Evolutionary conservation across 2,888 invertebrate genomes (phyloP).

Genomic region (Ecdyonurus torrentis): DNA sequence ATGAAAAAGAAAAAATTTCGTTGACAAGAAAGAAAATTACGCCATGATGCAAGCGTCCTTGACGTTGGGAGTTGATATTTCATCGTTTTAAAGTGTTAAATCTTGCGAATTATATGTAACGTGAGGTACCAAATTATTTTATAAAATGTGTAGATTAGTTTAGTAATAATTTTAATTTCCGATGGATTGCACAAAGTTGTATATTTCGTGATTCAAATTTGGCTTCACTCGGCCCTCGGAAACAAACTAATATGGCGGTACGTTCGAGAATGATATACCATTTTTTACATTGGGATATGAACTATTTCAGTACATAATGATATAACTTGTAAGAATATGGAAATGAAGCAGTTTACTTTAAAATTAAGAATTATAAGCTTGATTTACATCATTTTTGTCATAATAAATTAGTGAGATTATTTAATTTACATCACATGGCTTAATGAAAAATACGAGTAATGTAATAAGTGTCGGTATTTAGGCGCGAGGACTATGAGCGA

Average conservation of each 20-base stretch:
- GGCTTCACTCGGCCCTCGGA: not conserved
- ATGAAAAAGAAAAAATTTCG: not conserved
- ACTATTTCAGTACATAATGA: too few species aligned
- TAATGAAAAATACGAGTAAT: not conserved
- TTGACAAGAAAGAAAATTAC: not conserved
- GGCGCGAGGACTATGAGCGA: not conserved
- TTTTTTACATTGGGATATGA: not conserved
- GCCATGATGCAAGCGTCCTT: not conserved
- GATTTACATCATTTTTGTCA: not conserved
- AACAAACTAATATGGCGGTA: not conserved
- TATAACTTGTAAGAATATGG: too few species aligned
- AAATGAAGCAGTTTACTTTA: too few species aligned
- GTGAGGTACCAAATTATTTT: not conserved
- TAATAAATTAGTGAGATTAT: not conserved
- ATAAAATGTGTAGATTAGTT: not conserved
- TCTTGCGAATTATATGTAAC: not conserved
- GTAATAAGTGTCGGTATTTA: not conserved
- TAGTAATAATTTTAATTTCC: not conserved
- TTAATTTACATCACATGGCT: not conserved
- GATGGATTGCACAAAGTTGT: not conserved
- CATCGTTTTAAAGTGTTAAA: not conserved
- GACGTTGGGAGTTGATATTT: not conserved
- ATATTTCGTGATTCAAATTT: not conserved
- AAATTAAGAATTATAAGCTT: too few species aligned
- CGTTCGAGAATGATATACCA: not conserved